phyloP scores from a whole-genome alignment of 1,140 invertebrate genomes.

The Drosophila lacteicornis region DNA sequence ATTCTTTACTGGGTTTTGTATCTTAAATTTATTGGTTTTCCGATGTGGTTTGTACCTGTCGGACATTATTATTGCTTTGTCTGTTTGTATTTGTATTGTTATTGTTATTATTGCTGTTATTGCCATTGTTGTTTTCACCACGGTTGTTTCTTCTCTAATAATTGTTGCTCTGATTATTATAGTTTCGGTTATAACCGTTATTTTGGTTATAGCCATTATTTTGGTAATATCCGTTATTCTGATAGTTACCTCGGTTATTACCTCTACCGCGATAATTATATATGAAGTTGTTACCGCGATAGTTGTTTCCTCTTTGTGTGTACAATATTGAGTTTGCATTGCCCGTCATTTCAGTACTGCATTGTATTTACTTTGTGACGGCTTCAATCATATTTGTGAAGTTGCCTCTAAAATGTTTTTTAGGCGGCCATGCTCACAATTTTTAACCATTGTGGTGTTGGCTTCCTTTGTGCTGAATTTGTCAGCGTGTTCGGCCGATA shows the following conservation, averaged over 20 bases:
- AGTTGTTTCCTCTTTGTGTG: not conserved
- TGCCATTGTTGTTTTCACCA: not conserved
- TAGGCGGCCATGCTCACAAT: not conserved
- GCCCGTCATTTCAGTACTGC: not conserved
- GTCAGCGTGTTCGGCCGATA: no score
- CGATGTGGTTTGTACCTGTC: no score
- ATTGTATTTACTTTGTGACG: not conserved
- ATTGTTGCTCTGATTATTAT: not conserved
- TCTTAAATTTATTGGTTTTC: no score
- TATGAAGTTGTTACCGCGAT: not conserved
- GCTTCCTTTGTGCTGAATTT: no score
- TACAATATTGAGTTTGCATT: not conserved
- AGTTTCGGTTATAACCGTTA: not conserved
- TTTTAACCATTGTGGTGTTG: not conserved
- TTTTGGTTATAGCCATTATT: no score
- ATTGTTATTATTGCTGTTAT: no score
- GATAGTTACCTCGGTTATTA: constrained; percentile 1
- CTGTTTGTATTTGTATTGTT: no score
- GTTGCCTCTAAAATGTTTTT: not conserved
- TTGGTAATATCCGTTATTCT: no score
- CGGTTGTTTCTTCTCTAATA: constrained; percentile 1
- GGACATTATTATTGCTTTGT: no score
- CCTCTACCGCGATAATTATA: not conserved
- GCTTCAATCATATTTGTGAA: not conserved
- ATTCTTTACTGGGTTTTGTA: no score